Base-by-base conservation (phyloP, 2,113 vertebrate genomes). In the Anarhynchus alexandrinus region DNA sequence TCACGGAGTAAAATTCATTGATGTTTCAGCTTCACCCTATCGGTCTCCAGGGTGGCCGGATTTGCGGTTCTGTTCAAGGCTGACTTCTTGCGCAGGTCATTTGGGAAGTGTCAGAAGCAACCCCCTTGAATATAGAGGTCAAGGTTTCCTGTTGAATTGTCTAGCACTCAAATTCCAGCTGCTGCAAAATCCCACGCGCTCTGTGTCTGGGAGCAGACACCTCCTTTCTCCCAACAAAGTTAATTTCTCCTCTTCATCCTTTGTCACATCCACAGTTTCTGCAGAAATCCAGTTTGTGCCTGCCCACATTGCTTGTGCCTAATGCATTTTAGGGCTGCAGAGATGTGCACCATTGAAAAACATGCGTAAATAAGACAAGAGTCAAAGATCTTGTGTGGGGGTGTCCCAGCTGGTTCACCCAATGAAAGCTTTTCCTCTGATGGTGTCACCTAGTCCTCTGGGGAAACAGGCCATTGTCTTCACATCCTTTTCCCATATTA, bases 1-100 rank as follows among this genome's bases (percentile, higher is more conserved):
- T 73, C 61, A 57, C 0, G 1, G 20, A 36, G 32, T 77, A 36
- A 82, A 66, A 77, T 71, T 34, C 10, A 45, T 43, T 0, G 0
- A 10, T 49, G 43, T 66, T 86, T 91, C n/a, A 40, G n/a, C n/a
- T 91, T 67, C n/a, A 20, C n/a, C 10, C 40, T 47, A 2, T 54
- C 25, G 11, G 14, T 72, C 71, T 70, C 16, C 45, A 34, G 23
- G 16, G 16, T 78, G 65, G 16, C 45, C 23, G 30, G 2, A 0
- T 66, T 61, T 54, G 52, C 25, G 15, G 27, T 78, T 54, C 19
- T 1, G 8, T 73, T 73, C 27, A 73, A 87, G 30, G 40, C 32
- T 73, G 40, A 19, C 40, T 87, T 67, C 65, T 78, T 62, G 13
- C 2, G 0, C 25, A 23, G 59, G 61, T 79, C 42, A 42, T 91